A percentile compares a stretch with the other conserved stretches of the same genome.
Evolutionary conservation across 1,140 invertebrate genomes (phyloP).

Genomic region (Tetranychus urticae): DNA sequence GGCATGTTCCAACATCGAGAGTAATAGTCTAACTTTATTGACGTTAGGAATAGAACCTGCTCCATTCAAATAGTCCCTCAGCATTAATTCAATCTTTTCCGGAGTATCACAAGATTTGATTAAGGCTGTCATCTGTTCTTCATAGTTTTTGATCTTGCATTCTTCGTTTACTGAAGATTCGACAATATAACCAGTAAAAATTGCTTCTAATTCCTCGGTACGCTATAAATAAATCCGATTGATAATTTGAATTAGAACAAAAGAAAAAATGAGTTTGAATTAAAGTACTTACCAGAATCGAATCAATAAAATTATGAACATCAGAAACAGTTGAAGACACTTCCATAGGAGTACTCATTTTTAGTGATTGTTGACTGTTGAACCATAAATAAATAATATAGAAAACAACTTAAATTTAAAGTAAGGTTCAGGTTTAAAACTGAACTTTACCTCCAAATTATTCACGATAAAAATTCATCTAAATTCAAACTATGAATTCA

Average conservation of each 20-base stretch:
- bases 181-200: slow-evolving; percentile 57
- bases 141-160: slow-evolving; percentile 35
- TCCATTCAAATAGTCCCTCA: slow-evolving; percentile 40
- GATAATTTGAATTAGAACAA: not conserved
- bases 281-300: no score
- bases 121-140: slow-evolving; percentile 27
- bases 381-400: no score
- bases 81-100: slow-evolving; percentile 41
- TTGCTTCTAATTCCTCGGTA: slow-evolving; percentile 58
- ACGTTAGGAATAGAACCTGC: slow-evolving; percentile 41
- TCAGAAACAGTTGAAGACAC: no score
- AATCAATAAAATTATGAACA: no score
- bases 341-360: no score
- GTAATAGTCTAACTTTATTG: slow-evolving; percentile 39
- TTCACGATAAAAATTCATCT: no score
- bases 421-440: no score
- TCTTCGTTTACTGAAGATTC: slow-evolving; percentile 38
- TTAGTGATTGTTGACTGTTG: no score
- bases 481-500: no score
- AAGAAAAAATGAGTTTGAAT: not conserved
- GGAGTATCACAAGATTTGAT: slow-evolving; percentile 2
- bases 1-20: slow-evolving; percentile 41
- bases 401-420: no score
- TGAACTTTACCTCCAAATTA: no score
- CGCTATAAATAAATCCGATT: slow-evolving; percentile 26